Conservation (phyloP, 2,113 vertebrate species). For the Oreochromis aureus region DNA sequence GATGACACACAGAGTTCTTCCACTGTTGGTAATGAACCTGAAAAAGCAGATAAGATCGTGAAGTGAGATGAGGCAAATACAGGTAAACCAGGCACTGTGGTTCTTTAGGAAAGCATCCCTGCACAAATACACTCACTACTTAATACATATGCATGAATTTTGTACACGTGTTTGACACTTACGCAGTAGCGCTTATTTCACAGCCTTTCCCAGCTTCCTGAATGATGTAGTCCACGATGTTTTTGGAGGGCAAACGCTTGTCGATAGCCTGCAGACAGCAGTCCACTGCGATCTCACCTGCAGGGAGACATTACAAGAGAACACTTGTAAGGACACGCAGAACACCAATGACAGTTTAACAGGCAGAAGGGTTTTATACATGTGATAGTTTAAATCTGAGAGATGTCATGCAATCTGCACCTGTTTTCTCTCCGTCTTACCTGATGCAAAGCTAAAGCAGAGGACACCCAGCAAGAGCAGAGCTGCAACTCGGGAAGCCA, state of each 20-base stretch:
- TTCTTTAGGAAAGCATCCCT: neutral
- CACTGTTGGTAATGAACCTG: slow-evolving; percentile 1
- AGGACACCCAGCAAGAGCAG: slow-evolving; percentile 43
- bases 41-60: neutral
- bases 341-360: rapidly evolving
- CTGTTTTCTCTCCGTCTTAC: slow-evolving; percentile 2
- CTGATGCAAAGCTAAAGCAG: slow-evolving; percentile 6
- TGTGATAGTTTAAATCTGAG: rapidly evolving
- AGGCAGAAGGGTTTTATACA: rapidly evolving
- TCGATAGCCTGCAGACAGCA: slow-evolving; percentile 12
- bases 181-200: slow-evolving; percentile 31
- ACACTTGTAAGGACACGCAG: neutral
- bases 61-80: neutral
- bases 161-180: neutral
- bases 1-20: slow-evolving; percentile 10
- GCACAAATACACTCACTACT: rapidly evolving
- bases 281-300: slow-evolving; percentile 22
- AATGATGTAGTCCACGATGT: neutral
- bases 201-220: slow-evolving; percentile 49
- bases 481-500: slow-evolving; percentile 32
- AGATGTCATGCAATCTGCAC: neutral
- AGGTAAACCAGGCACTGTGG: rapidly evolving
- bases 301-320: rapidly evolving
- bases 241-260: neutral
- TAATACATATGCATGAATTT: neutral